Percentiles rank a stretch among this genome's conserved stretches.
Conservation (phyloP, 2,888 invertebrate genomes). For the Adelphocoris suturalis region DNA sequence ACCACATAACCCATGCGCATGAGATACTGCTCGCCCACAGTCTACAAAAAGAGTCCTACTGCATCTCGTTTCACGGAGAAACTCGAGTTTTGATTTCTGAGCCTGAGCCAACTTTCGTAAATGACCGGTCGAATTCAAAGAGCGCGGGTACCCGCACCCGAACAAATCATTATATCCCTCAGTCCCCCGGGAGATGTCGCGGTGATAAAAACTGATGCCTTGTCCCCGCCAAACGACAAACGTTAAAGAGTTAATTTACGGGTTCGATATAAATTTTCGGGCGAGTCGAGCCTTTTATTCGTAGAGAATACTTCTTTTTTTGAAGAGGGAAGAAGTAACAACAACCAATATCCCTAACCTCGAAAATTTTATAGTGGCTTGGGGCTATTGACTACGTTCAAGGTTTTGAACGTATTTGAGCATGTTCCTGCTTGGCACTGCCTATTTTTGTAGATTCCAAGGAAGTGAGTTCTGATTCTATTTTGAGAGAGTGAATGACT, state of each 20-base stretch:
- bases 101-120: neutral
- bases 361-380: too few relatives aligned
- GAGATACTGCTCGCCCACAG: too few relatives aligned
- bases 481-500: too few relatives aligned
- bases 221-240: slow-evolving; percentile 15
- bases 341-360: too few relatives aligned
- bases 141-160: neutral
- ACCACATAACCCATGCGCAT: too few relatives aligned
- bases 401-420: too few relatives aligned
- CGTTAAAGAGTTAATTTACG: slow-evolving; percentile 7
- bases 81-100: neutral
- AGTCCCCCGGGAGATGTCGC: neutral
- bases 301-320: neutral
- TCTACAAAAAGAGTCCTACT: too few relatives aligned
- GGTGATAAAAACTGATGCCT: slow-evolving; percentile 17
- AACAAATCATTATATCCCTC: slow-evolving; percentile 25
- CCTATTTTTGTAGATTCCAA: too few relatives aligned
- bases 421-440: too few relatives aligned
- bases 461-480: too few relatives aligned
- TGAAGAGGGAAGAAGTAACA: neutral
- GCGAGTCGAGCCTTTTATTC: slow-evolving; percentile 1
- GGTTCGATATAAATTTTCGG: slow-evolving; percentile 10
- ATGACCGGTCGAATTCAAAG: neutral
- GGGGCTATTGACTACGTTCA: too few relatives aligned
- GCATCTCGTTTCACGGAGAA: too few relatives aligned